A percentile compares a stretch with the other conserved stretches of the same genome.
These are phyloP conservation scores for Eretmocerus hayati DNA, from an alignment of 2,888 invertebrate species.

Conservation along the genomic window DNA sequence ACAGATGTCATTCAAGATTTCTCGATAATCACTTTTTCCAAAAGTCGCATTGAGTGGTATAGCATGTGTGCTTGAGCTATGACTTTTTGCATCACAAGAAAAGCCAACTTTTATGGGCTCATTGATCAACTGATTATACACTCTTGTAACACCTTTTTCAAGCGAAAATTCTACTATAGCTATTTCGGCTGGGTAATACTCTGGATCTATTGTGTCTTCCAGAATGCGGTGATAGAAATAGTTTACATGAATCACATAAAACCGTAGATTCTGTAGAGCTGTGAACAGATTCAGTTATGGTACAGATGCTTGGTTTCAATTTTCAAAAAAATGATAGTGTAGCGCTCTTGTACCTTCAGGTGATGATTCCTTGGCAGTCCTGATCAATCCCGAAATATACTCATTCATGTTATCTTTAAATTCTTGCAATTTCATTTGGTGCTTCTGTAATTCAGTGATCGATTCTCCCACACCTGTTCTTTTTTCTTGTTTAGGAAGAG, in stretches of 20 bases:
- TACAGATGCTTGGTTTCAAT: not conserved
- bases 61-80: constrained; percentile 47
- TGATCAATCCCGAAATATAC: constrained; percentile 27
- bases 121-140: constrained; percentile 44
- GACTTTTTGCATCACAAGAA: constrained; percentile 44
- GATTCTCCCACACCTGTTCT: constrained; percentile 36
- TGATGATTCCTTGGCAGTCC: constrained; percentile 17
- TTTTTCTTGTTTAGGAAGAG: constrained; percentile 29
- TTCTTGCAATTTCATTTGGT: constrained; percentile 21
- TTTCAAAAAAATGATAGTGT: not conserved
- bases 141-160: constrained; percentile 41
- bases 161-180: constrained; percentile 49
- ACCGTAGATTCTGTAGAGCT: constrained; percentile 31
- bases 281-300: constrained; percentile 12
- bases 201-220: constrained; percentile 8
- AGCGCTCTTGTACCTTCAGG: constrained; percentile 20
- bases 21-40: constrained; percentile 35
- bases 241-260: constrained; percentile 43
- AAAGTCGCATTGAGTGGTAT: constrained; percentile 43
- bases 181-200: constrained; percentile 52
- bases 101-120: constrained; percentile 47
- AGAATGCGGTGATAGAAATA: constrained; percentile 38
- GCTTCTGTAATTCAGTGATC: constrained; percentile 26
- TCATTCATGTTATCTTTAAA: constrained; percentile 30
- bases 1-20: constrained; percentile 44